Evolutionary conservation across 2,113 vertebrate genomes (phyloP).

Genomic region (Etheostoma cragini): DNA sequence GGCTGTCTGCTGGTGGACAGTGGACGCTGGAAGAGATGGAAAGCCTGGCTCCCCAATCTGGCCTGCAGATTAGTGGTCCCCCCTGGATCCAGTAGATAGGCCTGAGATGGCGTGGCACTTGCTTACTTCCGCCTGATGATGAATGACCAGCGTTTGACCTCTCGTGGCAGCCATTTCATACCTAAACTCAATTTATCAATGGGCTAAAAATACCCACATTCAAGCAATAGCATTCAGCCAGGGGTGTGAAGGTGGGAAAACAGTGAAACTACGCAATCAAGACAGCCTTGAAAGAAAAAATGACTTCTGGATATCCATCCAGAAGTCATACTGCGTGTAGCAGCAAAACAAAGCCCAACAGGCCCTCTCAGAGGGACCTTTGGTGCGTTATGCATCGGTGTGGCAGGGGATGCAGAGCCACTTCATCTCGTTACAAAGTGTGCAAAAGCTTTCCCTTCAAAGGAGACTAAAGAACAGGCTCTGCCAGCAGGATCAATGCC

Average conservation of each 20-base stretch:
- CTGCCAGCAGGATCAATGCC: constrained; percentile 53
- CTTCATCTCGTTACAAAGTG: constrained; percentile 46
- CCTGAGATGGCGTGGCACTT: constrained; percentile 59
- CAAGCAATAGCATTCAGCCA: constrained; percentile 52
- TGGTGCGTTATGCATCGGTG: constrained; percentile 29
- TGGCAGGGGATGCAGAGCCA: constrained; percentile 22
- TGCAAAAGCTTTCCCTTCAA: constrained; percentile 46
- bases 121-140: constrained; percentile 53
- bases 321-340: constrained; percentile 16
- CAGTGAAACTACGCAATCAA: constrained; percentile 6
- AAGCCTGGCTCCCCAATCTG: constrained; percentile 53
- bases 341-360: constrained; percentile 35
- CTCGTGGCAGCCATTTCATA: constrained; percentile 65
- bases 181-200: constrained; percentile 61
- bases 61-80: constrained; percentile 29
- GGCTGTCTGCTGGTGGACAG: no score
- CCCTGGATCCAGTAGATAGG: constrained; percentile 56
- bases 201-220: constrained; percentile 62
- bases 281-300: not conserved
- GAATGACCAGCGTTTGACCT: constrained; percentile 68
- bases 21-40: constrained; percentile 57
- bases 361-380: constrained; percentile 25
- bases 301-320: constrained; percentile 28
- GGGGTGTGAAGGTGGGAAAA: constrained; percentile 46
- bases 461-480: constrained; percentile 25